These are phyloP conservation scores for Theretra japonica DNA, from an alignment of 2,888 invertebrate species.

Conservation along the genomic window DNA sequence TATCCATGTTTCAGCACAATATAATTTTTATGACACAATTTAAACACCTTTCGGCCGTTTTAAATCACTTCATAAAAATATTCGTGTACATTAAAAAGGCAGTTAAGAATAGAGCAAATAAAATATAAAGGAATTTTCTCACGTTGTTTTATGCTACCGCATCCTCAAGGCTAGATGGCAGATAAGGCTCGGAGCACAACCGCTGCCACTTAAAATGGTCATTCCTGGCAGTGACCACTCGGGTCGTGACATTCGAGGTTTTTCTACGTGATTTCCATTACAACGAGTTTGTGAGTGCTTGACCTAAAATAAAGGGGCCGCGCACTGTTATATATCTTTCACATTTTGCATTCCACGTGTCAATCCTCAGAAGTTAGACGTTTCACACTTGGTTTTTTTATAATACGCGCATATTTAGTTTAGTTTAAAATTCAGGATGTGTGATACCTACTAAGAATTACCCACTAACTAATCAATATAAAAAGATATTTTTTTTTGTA, in stretches of 20 bases:
- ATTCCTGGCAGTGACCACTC: conserved; percentile 65
- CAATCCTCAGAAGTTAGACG: background rate
- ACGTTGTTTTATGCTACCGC: conserved; percentile 62
- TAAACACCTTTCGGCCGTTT: background rate
- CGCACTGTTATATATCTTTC: conserved; percentile 3
- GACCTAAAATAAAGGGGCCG: conserved; percentile 18
- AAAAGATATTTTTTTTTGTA: too few relatives aligned
- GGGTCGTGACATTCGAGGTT: conserved; percentile 64
- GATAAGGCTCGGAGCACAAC: conserved; percentile 56
- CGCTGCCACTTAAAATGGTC: conserved; percentile 56
- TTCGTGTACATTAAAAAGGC: background rate
- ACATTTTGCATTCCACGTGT: background rate
- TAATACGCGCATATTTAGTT: background rate
- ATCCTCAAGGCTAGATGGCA: conserved; percentile 70
- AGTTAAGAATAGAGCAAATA: conserved; percentile 29
- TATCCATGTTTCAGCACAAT: background rate
- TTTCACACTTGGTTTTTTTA: background rate
- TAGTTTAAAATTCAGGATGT: too few relatives aligned
- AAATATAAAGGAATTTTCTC: conserved; percentile 61
- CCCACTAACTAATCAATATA: too few relatives aligned
- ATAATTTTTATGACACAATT: background rate
- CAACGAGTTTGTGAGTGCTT: conserved; percentile 35
- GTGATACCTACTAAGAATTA: too few relatives aligned
- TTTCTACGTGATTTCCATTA: conserved; percentile 52
- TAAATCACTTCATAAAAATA: conserved; percentile 7